Base-by-base conservation (phyloP, 35 echinoderm and acorn worm species). In the Hemicentrotus pulcherrimus region DNA sequence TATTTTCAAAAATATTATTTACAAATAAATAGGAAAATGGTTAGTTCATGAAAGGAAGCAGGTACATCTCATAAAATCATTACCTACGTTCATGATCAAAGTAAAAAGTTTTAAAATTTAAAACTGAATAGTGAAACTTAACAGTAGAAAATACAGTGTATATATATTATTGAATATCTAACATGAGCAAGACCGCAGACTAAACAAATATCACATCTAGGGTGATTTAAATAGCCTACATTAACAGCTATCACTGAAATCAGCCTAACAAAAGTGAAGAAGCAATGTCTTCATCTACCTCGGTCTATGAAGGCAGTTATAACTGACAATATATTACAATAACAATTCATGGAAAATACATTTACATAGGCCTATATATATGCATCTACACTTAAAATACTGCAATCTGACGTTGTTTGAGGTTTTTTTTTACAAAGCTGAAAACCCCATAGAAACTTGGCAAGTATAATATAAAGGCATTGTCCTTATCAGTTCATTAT, bases 391-490 rank as follows among this genome's bases (percentile, higher is more conserved):
- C 19, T 7, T 78, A 28, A 70, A 70, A 70, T 24, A 70, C 24
- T 28, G 61, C 22, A 70, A 28, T 70, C 61, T 70, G 61, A 24
- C 61, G 5, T 19, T 19, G 16, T 28, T 70, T 70, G 28, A 6
- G 19, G 65, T 78, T 22, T 78, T 78, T 78, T 28, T 78, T 28
- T 28, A 78, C 65, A 78, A 78, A 78, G 65, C 28, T 78, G 4
- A n/a, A 28, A 78, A 78, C 19, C 65, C 65, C 4, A 78, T 28
- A 78, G 65, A 78, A 78, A 78, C 65, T 78, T 78, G 65, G 65
- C 65, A 78, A 78, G 65, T 78, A 78, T 78, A 78, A 78, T 78
- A 78, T 78, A 78, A 78, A 78, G 65, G 65, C 65, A 78, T 70
- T 78, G 65, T 78, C 65, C 65, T 8, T 78, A 78, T 78, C 28